A percentile compares a stretch with the other conserved stretches of the same genome.
phyloP scores from a whole-genome alignment of 2,113 vertebrate species.

The Camarhynchus parvulus region DNA sequence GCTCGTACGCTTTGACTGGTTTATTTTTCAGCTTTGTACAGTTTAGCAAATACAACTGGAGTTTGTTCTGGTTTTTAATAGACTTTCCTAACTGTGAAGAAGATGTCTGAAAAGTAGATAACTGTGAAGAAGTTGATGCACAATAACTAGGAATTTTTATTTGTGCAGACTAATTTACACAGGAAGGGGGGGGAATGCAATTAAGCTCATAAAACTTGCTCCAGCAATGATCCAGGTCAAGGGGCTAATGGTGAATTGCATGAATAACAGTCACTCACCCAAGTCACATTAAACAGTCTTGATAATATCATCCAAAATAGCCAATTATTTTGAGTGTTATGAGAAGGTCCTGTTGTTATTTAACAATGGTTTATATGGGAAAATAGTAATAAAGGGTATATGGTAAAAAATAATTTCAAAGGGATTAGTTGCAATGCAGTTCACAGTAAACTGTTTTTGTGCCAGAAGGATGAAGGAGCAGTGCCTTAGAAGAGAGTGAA shows the following conservation, averaged over 20 bases:
- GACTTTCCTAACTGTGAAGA: neutral
- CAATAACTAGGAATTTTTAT: constrained; percentile 43
- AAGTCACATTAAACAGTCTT: constrained; percentile 51
- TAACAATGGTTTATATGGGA: constrained; percentile 38
- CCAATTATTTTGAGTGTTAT: constrained; percentile 58
- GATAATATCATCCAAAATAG: constrained; percentile 58
- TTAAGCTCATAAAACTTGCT: constrained; percentile 70
- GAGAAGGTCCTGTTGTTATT: constrained; percentile 37
- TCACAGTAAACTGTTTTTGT: neutral
- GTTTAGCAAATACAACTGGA: neutral
- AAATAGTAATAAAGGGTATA: constrained; percentile 1
- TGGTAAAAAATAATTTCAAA: constrained; percentile 24
- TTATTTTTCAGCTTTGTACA: neutral
- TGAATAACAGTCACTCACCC: constrained; percentile 52
- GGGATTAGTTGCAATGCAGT: neutral
- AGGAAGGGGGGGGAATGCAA: constrained; percentile 3
- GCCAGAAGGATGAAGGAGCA: neutral
- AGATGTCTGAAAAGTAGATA: neutral
- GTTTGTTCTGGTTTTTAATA: neutral
- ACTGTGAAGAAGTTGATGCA: constrained; percentile 12
- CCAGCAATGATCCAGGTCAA: constrained; percentile 68
- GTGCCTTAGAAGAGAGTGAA: neutral
- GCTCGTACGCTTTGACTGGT: neutral
- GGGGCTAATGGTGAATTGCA: constrained; percentile 59
- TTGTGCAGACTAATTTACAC: constrained; percentile 58